These are phyloP conservation scores for Sitophilus oryzae DNA, from an alignment of 1,140 invertebrate species.

Conservation along the genomic window DNA sequence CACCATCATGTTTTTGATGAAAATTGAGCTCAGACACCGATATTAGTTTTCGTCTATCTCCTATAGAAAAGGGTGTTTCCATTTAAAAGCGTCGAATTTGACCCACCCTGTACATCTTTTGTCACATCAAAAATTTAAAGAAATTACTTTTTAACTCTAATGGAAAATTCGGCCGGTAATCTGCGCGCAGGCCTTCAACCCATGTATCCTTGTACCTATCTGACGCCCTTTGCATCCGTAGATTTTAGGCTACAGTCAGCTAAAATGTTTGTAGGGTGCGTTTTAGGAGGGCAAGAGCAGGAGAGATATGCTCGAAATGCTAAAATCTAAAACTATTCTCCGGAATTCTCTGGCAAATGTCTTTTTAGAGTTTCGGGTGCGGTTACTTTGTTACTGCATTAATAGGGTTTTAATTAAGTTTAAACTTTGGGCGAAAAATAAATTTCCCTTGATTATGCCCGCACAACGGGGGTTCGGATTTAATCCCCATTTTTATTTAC, in stretches of 20 bases:
- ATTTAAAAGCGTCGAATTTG: no score
- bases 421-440: slow-evolving; percentile 16
- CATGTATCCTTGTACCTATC: slow-evolving; percentile 5
- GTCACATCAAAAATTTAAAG: no score
- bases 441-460: slow-evolving; percentile 18
- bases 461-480: not conserved
- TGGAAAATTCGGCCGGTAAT: not conserved
- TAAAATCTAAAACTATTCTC: slow-evolving; percentile 28
- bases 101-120: no score
- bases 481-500: not conserved
- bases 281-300: slow-evolving; percentile 19
- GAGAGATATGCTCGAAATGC: slow-evolving; percentile 26
- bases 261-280: slow-evolving; percentile 27
- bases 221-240: slow-evolving; percentile 21
- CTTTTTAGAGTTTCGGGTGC: slow-evolving; percentile 25
- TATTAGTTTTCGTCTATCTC: no score
- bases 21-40: no score
- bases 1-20: no score
- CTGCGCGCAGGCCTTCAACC: no score
- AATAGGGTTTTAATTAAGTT: slow-evolving; percentile 27
- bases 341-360: slow-evolving; percentile 24
- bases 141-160: no score
- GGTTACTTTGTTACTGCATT: slow-evolving; percentile 26
- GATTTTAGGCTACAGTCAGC: slow-evolving; percentile 26
- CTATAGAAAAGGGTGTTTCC: no score